Conservation (phyloP, 2,888 invertebrate species). For the Cephus sareptanus region DNA sequence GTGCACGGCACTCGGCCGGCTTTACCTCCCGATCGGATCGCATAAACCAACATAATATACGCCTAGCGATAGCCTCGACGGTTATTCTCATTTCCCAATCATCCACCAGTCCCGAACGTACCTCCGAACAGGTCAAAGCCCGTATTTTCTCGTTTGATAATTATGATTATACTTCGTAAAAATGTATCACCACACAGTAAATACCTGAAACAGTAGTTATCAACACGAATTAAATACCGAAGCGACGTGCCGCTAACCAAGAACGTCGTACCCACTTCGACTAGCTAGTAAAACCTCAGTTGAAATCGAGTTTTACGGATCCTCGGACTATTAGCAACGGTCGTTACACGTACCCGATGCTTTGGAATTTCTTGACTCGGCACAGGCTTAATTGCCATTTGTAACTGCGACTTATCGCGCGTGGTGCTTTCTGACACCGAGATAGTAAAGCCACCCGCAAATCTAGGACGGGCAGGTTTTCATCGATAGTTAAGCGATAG, state of each 20-base stretch:
- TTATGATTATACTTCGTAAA: background rate
- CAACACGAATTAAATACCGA: background rate
- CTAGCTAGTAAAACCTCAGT: background rate
- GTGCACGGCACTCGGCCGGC: constrained; percentile 19
- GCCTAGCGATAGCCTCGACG: background rate
- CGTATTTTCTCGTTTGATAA: background rate
- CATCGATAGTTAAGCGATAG: background rate
- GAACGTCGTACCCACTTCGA: background rate
- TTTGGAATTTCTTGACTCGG: background rate
- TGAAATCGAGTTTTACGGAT: background rate
- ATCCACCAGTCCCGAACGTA: background rate
- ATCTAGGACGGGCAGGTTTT: background rate
- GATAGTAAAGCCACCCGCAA: background rate
- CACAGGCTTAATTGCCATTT: background rate
- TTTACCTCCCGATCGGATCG: constrained; percentile 17
- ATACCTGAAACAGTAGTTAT: background rate
- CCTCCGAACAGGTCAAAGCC: background rate
- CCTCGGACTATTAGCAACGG: background rate
- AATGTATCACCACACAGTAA: background rate
- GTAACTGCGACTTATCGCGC: background rate
- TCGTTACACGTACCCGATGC: background rate
- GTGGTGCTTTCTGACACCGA: background rate
- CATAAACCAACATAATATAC: constrained; percentile 16
- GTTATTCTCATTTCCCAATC: constrained; percentile 3
- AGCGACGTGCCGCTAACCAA: background rate